A percentile compares a stretch with the other conserved stretches of the same genome.
Evolutionary conservation across 2,888 invertebrate genomes (phyloP).

Genomic region (Willowsia nigromaculata): DNA sequence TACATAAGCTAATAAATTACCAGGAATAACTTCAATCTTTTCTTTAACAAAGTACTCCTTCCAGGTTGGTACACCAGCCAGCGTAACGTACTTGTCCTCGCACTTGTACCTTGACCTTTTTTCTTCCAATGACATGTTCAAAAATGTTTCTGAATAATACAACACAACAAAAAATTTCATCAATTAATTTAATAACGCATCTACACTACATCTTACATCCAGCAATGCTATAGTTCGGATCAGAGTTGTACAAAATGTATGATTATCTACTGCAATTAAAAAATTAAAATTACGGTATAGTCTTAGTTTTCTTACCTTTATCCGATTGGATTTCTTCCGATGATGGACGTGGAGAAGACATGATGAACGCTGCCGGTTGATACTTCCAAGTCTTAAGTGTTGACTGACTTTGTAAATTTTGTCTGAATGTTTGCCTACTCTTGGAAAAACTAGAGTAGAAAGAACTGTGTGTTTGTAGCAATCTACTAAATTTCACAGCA

Average conservation of each 20-base stretch:
- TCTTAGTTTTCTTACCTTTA: conserved; percentile 15
- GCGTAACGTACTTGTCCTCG: not conserved
- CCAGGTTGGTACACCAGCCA: conserved; percentile 35
- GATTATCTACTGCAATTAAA: too few relatives aligned
- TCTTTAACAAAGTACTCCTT: not conserved
- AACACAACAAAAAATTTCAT: not conserved
- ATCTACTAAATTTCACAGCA: too few relatives aligned
- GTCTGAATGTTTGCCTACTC: too few relatives aligned
- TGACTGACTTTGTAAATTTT: not conserved
- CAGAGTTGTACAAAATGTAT: too few relatives aligned
- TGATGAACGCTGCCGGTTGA: not conserved
- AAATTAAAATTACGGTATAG: too few relatives aligned
- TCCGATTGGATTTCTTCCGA: not conserved
- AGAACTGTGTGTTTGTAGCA: too few relatives aligned
- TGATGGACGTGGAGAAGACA: not conserved
- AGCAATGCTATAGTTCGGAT: too few relatives aligned
- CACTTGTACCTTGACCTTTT: conserved; percentile 61
- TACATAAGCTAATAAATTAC: not conserved
- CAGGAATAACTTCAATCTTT: not conserved
- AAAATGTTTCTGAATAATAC: conserved; percentile 39
- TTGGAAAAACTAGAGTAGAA: too few relatives aligned
- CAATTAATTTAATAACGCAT: too few relatives aligned
- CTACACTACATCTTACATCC: too few relatives aligned
- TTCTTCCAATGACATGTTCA: conserved; percentile 55
- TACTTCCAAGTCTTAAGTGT: not conserved